phyloP scores from a whole-genome alignment of 2,888 invertebrate species.

The Chouioia cunea region DNA sequence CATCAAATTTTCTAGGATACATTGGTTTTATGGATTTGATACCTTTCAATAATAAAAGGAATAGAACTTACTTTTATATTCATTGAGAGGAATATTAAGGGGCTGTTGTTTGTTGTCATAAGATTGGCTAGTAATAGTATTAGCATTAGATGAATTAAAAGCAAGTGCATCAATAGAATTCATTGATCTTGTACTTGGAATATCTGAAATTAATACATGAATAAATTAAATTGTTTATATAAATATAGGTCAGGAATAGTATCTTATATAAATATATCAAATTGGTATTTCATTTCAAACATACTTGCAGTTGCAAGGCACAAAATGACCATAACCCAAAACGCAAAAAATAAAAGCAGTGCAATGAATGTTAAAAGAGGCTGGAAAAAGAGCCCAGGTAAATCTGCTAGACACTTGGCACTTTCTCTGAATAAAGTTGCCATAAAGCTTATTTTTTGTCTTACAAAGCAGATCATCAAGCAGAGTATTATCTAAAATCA shows the following conservation, averaged over 20 bases:
- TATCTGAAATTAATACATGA: slow-evolving; percentile 58
- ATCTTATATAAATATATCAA: neutral
- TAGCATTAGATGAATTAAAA: slow-evolving; percentile 50
- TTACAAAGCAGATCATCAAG: slow-evolving; percentile 80
- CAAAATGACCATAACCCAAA: slow-evolving; percentile 89
- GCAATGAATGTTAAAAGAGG: slow-evolving; percentile 86
- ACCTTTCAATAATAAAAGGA: no score
- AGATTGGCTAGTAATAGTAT: slow-evolving; percentile 16
- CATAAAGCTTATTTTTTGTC: slow-evolving; percentile 85
- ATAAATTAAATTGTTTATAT: slow-evolving; percentile 9
- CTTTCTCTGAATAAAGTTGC: slow-evolving; percentile 91
- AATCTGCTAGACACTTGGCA: slow-evolving; percentile 85
- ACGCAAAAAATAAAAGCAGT: slow-evolving; percentile 82
- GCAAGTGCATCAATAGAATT: slow-evolving; percentile 55
- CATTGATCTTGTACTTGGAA: slow-evolving; percentile 64
- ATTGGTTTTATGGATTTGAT: no score
- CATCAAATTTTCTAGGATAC: no score
- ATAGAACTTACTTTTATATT: slow-evolving; percentile 60
- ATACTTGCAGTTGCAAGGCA: slow-evolving; percentile 88
- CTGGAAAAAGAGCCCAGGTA: slow-evolving; percentile 88
- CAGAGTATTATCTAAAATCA: slow-evolving; percentile 77
- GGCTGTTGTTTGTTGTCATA: slow-evolving; percentile 32
- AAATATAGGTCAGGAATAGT: slow-evolving; percentile 14
- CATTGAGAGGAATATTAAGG: slow-evolving; percentile 55
- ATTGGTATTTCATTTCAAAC: slow-evolving; percentile 59